phyloP scores from a whole-genome alignment of 2,888 invertebrate genomes.

The Schizaphis graminum region DNA sequence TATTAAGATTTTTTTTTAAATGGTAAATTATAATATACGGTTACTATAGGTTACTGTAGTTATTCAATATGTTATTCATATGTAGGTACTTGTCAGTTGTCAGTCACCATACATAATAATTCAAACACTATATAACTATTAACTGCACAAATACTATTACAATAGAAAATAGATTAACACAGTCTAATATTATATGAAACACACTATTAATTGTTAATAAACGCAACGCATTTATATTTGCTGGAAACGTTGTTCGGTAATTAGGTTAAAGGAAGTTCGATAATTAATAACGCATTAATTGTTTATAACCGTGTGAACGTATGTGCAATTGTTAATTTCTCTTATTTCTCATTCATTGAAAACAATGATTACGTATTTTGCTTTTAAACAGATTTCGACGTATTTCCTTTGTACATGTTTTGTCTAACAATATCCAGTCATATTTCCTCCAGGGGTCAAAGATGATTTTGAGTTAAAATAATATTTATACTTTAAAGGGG shows the following conservation, averaged over 20 bases:
- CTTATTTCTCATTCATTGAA: constrained; percentile 8
- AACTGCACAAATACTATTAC: background rate
- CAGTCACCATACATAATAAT: background rate
- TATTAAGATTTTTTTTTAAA: background rate
- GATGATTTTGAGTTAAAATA: background rate
- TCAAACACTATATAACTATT: background rate
- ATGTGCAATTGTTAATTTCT: background rate
- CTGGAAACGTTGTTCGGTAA: background rate
- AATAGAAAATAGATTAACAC: constrained; percentile 29
- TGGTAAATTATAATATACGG: background rate
- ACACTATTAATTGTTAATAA: background rate
- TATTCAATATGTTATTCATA: background rate
- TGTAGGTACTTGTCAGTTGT: background rate
- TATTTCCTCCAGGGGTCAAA: constrained; percentile 10
- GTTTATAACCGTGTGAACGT: constrained; percentile 38
- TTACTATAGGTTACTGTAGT: background rate
- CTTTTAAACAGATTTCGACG: background rate
- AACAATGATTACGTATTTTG: background rate
- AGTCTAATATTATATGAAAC: background rate
- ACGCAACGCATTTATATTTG: background rate
- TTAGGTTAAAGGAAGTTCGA: constrained; percentile 44
- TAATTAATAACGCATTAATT: constrained; percentile 54
- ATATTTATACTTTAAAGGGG: background rate
- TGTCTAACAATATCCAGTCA: background rate
- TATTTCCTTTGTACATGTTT: background rate